phyloP scores from a whole-genome alignment of 2,113 vertebrate genomes.

The Laterallus jamaicensis region DNA sequence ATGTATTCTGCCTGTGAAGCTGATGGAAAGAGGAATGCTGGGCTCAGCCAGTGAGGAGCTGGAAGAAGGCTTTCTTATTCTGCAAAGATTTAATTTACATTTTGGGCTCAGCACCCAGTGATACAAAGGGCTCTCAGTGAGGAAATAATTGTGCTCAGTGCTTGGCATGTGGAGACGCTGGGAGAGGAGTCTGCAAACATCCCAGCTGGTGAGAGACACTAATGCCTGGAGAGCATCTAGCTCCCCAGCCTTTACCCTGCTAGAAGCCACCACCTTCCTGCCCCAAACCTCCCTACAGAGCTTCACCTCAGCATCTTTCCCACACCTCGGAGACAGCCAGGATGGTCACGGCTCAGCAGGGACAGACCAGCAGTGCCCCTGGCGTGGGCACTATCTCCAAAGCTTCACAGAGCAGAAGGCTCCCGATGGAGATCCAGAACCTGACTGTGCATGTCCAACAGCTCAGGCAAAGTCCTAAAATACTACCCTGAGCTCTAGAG shows the following conservation, averaged over 20 bases:
- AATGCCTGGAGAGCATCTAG: background rate
- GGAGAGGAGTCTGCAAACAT: background rate
- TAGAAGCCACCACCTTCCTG: background rate
- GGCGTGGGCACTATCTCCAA: background rate
- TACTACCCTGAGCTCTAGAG: accelerated
- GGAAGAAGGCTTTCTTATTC: background rate
- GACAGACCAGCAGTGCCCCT: background rate
- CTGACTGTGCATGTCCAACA: accelerated
- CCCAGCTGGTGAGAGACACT: background rate
- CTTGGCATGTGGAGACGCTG: background rate
- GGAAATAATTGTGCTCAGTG: background rate
- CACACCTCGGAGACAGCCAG: accelerated
- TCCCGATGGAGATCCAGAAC: accelerated
- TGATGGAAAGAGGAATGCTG: background rate
- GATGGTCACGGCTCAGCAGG: background rate
- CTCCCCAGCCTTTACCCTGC: background rate
- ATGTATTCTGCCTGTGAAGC: background rate
- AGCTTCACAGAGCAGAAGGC: background rate
- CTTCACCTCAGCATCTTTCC: background rate
- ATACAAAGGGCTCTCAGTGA: background rate
- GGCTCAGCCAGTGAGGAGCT: background rate
- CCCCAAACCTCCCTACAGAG: background rate
- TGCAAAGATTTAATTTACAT: background rate
- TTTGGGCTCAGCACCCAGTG: conserved; percentile 6
- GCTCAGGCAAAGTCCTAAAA: background rate